Conservation (phyloP, 2,113 vertebrate genomes). For the Ursus arctos region DNA sequence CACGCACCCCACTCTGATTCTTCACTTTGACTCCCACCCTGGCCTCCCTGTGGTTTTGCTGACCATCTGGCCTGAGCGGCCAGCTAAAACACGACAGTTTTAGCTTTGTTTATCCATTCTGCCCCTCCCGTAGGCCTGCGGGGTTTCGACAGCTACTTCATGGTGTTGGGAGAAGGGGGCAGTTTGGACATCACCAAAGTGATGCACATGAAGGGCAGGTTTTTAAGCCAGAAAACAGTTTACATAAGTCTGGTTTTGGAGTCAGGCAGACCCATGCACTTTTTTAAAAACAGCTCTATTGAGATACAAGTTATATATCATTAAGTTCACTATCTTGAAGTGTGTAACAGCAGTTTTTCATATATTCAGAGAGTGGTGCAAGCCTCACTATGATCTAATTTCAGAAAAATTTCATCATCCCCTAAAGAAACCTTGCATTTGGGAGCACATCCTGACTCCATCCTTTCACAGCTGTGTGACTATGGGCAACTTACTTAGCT, state of each 20-base stretch:
- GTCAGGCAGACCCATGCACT: not conserved
- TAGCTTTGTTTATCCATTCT: not conserved
- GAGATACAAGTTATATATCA: not conserved
- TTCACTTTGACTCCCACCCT: not conserved
- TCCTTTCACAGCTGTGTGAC: not conserved
- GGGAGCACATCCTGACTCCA: not conserved
- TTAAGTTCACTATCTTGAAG: not conserved
- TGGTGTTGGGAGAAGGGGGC: not conserved
- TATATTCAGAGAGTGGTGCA: not conserved
- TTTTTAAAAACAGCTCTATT: slow-evolving; percentile 3
- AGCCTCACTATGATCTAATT: not conserved
- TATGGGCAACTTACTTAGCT: not conserved
- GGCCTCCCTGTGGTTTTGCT: not conserved
- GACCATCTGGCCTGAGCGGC: not conserved
- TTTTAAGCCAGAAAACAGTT: not conserved
- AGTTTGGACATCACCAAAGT: not conserved
- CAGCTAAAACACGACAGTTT: not conserved
- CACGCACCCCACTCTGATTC: not conserved
- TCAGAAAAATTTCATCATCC: slow-evolving; percentile 5
- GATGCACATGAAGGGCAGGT: not conserved
- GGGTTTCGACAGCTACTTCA: not conserved
- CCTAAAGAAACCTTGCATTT: not conserved
- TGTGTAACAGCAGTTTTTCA: not conserved
- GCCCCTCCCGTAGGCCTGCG: not conserved
- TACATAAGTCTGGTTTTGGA: not conserved